Evolutionary conservation across 2,113 vertebrate species (phyloP), one percentile per base, ranked within the genome.

Genomic region (Propithecus coquereli): DNA sequence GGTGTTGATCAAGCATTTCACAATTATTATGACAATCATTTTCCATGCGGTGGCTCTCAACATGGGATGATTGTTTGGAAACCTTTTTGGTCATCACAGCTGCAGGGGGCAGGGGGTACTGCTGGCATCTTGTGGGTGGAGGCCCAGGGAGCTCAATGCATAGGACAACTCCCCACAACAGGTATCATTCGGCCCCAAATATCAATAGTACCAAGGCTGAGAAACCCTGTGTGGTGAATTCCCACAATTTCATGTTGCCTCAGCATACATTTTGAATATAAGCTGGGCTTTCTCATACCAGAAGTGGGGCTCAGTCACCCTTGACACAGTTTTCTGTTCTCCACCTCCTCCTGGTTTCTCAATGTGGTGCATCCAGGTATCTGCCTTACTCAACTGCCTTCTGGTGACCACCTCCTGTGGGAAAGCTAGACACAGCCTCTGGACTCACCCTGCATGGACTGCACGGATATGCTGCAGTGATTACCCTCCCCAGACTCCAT

Each of bases 1-100:
- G 47, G 7, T 74, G 80, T 94, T 63, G 32, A 80, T 66, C 2
- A 71, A 95, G 12, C 45, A 45, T 84, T 89, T 95, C 81, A 50
- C 3, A 16, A 16, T 77, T 25, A 74, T 70, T n/a, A 52, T 73
- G 54, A 34, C 30, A 11, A 37, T 84, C 8, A n/a, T 91, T 97
- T 95, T 73, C 61, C 52, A 66, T n/a, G 45, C 22, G n/a, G 22
- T 77, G 71, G 32, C 37, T 82, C 5, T 74, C 22, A 52, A 43
- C 27, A 54, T 59, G n/a, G 23, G 43, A 34, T 68, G 52, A 61
- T 32, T 65, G 32, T 82, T 88, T 87, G 8, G 32, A 91, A 63
- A 32, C 17, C n/a, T 6, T 77, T 87, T 68, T 76, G 70, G 5
- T 94, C 84, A 52, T 92, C 71, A 86, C n/a, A 65, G 37, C 45